Percentiles rank a stretch among this genome's conserved stretches.
phyloP scores from a whole-genome alignment of 2,797 vertebrate genomes.

The Onychomys torridus region DNA sequence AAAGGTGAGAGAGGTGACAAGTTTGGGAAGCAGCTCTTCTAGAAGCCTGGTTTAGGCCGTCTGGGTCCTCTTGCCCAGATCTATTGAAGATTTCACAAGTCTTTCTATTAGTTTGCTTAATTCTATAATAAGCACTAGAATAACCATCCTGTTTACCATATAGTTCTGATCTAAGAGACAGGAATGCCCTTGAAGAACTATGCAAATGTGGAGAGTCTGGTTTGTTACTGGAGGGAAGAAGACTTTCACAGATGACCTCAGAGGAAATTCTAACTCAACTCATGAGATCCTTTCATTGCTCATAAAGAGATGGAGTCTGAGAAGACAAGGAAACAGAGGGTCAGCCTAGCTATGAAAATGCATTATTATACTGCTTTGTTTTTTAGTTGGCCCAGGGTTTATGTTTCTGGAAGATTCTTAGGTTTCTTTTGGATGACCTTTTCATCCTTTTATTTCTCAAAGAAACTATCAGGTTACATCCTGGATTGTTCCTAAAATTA shows the following conservation, averaged over 20 bases:
- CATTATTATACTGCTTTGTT: not conserved
- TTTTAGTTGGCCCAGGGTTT: conserved; percentile 30
- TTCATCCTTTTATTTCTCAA: not conserved
- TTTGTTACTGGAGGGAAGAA: not conserved
- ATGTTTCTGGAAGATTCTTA: conserved; percentile 14
- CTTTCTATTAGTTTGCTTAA: not conserved
- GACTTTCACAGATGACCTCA: not conserved
- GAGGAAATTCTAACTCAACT: not conserved
- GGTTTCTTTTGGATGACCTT: conserved; percentile 8
- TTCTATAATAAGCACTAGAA: not conserved
- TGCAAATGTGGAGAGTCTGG: not conserved
- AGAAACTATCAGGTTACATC: not conserved
- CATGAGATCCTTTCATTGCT: not conserved
- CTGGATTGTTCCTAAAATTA: conserved; percentile 49
- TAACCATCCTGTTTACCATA: not conserved
- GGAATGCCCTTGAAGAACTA: not conserved
- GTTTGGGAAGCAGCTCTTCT: not conserved
- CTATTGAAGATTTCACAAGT: not conserved
- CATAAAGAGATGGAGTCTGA: not conserved
- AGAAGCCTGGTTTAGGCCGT: not conserved
- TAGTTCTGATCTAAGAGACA: not conserved
- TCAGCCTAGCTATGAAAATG: not conserved
- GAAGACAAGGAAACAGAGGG: conserved; percentile 37
- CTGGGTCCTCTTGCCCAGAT: not conserved
- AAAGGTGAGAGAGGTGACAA: not conserved